Evolutionary conservation across 2,797 vertebrate species (phyloP).

Genomic region (Orestias chungarensis): DNA sequence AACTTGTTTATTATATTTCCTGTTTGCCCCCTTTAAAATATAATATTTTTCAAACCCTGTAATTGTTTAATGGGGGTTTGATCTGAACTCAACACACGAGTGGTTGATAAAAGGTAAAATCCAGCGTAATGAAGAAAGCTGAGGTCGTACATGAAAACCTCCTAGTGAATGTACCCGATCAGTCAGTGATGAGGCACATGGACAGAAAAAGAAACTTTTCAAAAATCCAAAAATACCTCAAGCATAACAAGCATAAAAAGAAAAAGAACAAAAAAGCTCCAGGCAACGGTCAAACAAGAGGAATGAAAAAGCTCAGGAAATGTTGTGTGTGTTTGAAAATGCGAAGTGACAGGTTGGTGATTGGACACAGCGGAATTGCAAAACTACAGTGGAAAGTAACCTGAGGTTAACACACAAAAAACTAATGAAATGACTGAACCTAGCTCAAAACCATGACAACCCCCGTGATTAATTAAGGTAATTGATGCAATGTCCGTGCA

Average conservation of each 20-base stretch:
- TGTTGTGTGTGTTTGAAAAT: background rate
- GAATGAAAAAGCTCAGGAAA: background rate
- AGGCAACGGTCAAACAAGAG: background rate
- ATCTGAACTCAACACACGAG: background rate
- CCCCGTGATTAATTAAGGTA: background rate
- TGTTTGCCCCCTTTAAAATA: background rate
- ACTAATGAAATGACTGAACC: background rate
- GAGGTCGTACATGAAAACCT: background rate
- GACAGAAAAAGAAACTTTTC: background rate
- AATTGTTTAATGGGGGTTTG: background rate
- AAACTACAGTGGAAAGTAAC: background rate
- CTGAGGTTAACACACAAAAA: background rate
- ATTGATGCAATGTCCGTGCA: background rate
- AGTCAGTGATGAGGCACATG: background rate
- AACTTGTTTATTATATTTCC: too few species aligned
- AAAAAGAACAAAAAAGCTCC: background rate
- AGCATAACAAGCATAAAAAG: slow-evolving; percentile 1
- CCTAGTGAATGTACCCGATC: background rate
- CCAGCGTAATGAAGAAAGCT: background rate
- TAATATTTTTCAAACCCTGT: too few species aligned
- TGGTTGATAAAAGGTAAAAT: background rate
- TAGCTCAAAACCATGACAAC: background rate
- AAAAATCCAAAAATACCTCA: slow-evolving; percentile 1
- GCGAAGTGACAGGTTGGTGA: background rate
- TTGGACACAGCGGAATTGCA: background rate